These are phyloP conservation scores for Macropodus opercularis DNA, from an alignment of 2,797 vertebrate genomes.

Conservation along the genomic window DNA sequence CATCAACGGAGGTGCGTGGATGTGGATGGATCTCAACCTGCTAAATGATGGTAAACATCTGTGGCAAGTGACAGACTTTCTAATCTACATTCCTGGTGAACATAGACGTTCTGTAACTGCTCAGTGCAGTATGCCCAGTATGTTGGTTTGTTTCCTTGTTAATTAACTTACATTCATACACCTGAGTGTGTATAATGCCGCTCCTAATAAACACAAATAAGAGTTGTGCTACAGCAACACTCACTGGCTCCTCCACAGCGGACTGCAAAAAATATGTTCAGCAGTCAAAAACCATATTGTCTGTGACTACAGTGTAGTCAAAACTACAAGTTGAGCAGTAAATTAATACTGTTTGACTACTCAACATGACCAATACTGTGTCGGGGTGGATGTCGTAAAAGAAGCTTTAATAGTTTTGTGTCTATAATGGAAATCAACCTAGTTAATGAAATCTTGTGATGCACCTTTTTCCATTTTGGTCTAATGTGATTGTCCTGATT, in stretches of 20 bases:
- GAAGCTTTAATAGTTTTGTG: not conserved
- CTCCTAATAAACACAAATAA: slow-evolving; percentile 9
- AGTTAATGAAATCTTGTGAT: slow-evolving; percentile 16
- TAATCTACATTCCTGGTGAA: slow-evolving; percentile 15
- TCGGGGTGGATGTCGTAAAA: slow-evolving; percentile 13
- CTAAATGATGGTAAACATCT: slow-evolving; percentile 33
- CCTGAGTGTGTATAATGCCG: not conserved
- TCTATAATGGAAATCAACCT: slow-evolving; percentile 5
- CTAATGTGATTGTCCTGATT: slow-evolving; percentile 7
- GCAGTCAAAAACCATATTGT: not conserved
- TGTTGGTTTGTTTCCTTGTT: slow-evolving; percentile 24
- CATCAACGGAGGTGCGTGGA: slow-evolving; percentile 14
- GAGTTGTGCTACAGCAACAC: not conserved
- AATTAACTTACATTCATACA: slow-evolving; percentile 6
- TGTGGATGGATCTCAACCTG: slow-evolving; percentile 42
- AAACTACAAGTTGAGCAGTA: not conserved
- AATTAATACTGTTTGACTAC: no score
- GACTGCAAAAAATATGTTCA: not conserved
- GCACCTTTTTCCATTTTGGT: not conserved
- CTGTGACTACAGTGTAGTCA: not conserved
- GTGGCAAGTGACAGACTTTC: slow-evolving; percentile 26
- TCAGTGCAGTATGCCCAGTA: slow-evolving; percentile 5
- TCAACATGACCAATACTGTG: no score
- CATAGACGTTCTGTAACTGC: not conserved
- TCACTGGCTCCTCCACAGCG: not conserved